Conservation (phyloP, 2,797 vertebrate genomes). For the Octomys mimax region DNA sequence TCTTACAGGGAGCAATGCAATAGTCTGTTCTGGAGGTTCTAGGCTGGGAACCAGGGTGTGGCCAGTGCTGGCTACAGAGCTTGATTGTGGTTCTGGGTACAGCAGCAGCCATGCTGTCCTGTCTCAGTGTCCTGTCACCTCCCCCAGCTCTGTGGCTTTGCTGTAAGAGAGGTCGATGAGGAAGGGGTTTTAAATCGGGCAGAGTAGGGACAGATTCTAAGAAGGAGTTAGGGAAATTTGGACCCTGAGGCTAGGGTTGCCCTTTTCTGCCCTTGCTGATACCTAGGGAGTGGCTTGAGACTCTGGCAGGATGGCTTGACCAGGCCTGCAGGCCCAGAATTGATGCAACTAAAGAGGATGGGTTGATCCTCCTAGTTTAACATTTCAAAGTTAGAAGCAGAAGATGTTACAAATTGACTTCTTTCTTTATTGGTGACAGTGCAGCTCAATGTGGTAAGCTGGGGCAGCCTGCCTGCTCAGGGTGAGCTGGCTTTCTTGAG, state of each 20-base stretch:
- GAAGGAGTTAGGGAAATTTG: not conserved
- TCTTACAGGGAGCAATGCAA: not conserved
- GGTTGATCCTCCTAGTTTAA: not conserved
- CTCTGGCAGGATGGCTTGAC: not conserved
- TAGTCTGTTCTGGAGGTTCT: accelerated
- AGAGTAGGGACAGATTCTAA: not conserved
- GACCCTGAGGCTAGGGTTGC: no score
- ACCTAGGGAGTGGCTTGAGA: not conserved
- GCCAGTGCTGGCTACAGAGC: accelerated
- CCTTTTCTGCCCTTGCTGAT: not conserved
- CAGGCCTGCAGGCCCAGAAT: not conserved
- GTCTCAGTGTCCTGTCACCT: not conserved
- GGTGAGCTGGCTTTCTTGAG: not conserved
- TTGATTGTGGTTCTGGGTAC: accelerated
- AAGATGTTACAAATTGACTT: not conserved
- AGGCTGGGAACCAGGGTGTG: not conserved
- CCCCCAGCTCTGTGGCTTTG: not conserved
- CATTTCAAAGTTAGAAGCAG: not conserved
- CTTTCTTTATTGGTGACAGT: no score
- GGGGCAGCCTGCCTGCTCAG: accelerated
- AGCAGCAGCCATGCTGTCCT: accelerated
- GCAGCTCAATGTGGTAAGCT: not conserved
- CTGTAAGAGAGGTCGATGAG: not conserved
- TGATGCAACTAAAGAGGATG: not conserved
- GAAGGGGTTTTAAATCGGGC: not conserved